These are phyloP conservation scores for Pipa parva DNA, from an alignment of 2,113 vertebrate species.

Conservation along the genomic window DNA sequence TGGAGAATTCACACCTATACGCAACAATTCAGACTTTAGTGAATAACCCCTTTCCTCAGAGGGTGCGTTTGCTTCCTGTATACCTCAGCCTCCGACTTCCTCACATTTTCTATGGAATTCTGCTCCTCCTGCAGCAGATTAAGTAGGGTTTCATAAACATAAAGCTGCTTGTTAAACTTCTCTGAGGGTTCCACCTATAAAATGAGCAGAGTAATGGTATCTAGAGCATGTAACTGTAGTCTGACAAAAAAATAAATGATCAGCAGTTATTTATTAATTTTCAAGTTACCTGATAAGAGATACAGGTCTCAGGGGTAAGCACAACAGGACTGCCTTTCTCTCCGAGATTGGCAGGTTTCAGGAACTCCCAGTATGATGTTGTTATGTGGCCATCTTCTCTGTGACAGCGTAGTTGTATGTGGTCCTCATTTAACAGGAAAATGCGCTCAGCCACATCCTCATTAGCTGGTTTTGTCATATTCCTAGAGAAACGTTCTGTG, in stretches of 20 bases:
- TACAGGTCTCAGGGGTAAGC: slow-evolving; percentile 63
- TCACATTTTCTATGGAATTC: slow-evolving; percentile 49
- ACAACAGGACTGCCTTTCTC: slow-evolving; percentile 49
- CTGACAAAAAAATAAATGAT: no score
- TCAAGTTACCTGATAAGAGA: slow-evolving; percentile 67
- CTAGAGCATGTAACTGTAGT: neutral
- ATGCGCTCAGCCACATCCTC: slow-evolving; percentile 74
- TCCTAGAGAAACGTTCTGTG: slow-evolving; percentile 76
- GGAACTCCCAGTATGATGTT: slow-evolving; percentile 67
- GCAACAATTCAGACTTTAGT: no score
- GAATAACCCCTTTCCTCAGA: no score
- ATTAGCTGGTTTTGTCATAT: slow-evolving; percentile 62
- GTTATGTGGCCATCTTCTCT: slow-evolving; percentile 63
- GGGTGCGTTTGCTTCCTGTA: no score
- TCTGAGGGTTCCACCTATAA: slow-evolving; percentile 66
- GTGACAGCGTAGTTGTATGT: slow-evolving; percentile 75
- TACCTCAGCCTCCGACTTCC: slow-evolving; percentile 73
- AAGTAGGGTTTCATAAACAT: slow-evolving; percentile 60
- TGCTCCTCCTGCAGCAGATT: slow-evolving; percentile 62
- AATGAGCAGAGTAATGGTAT: neutral
- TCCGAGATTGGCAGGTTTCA: slow-evolving; percentile 53
- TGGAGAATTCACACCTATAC: no score
- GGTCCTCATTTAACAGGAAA: slow-evolving; percentile 63
- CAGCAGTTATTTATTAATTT: neutral
- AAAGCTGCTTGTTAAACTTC: slow-evolving; percentile 55